Evolutionary conservation across 2,888 invertebrate genomes (phyloP), one percentile per base, ranked within the genome.

Genomic region (Mesoligia furuncula): DNA sequence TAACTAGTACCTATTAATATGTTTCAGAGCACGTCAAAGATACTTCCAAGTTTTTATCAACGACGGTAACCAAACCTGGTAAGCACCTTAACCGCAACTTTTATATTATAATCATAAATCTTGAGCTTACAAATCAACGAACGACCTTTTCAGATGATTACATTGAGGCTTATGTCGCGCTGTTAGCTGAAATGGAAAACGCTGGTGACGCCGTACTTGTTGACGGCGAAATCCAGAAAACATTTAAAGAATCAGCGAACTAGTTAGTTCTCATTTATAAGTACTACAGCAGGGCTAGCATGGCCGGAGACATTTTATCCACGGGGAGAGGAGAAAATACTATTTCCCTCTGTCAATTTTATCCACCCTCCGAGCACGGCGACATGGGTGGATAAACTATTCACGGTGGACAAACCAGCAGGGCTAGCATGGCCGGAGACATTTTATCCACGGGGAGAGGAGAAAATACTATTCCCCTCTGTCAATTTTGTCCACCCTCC

Each of bases 121-220:
- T 27, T 24, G 24, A 61, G 20, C 13, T 68, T 20, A 42, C 15
- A 27, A 64, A 54, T 27, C 9, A 0, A n/a, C n/a, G n/a, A 27
- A 59, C 15, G 36, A 24, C 2, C 24, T 61, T 87, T 88, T 13
- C 79, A 96, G 95, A 95, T 87, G 88, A 91, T 73, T 79, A 91
- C 75, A 96, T 96, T 31, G 94, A 95, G 72, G 95, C 95, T 0
- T 95, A 95, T 76, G 92, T 95, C 11, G 87, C 92, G 2, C 77
- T 96, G 45, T 79, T 96, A 36, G 91, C 88, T 48, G 94, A 95
- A 88, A 95, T 96, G 95, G 96, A 96, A 73, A 84, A 89, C 0
- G 90, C 92, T 4, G 95, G 95, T 1, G 94, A 95, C 31, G 64
- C 79, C 0, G 81, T 87, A 0, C 91, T 96, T 1, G 88, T 96